These are phyloP conservation scores for Parapsyche elsis DNA, from an alignment of 1,140 invertebrate species.

Conservation along the genomic window DNA sequence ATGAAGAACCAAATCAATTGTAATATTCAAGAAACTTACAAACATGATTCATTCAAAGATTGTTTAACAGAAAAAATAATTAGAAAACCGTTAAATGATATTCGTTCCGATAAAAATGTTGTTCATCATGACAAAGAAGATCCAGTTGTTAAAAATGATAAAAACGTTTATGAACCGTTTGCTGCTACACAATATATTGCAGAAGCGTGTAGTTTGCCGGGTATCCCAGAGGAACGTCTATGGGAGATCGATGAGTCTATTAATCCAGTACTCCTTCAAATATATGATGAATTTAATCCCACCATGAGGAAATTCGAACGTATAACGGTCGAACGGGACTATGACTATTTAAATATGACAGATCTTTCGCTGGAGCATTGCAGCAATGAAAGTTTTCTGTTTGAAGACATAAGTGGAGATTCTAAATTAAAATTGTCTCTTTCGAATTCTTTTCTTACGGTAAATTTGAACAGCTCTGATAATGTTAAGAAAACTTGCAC, in stretches of 20 bases:
- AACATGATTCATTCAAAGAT: too few relatives aligned
- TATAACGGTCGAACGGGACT: slow-evolving; percentile 13
- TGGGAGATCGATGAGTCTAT: neutral
- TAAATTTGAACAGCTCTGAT: neutral
- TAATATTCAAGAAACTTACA: too few relatives aligned
- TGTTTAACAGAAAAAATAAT: neutral
- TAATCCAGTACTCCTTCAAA: neutral
- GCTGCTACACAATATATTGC: neutral
- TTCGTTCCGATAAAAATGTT: neutral
- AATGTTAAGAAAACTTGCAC: neutral
- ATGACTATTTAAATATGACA: slow-evolving; percentile 25
- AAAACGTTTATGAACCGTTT: neutral
- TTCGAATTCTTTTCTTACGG: neutral
- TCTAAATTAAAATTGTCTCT: neutral
- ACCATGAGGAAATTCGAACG: neutral
- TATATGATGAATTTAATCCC: neutral
- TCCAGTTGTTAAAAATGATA: neutral
- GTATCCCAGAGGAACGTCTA: neutral
- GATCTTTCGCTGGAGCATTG: neutral
- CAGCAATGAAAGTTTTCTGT: neutral
- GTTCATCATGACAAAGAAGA: neutral
- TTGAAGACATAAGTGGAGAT: slow-evolving; percentile 3
- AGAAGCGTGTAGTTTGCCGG: neutral
- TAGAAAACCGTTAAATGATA: slow-evolving; percentile 8
- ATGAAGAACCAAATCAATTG: too few relatives aligned